These are phyloP conservation scores for Reinhardtius hippoglossoides DNA, from an alignment of 2,113 vertebrate genomes.

Conservation along the genomic window DNA sequence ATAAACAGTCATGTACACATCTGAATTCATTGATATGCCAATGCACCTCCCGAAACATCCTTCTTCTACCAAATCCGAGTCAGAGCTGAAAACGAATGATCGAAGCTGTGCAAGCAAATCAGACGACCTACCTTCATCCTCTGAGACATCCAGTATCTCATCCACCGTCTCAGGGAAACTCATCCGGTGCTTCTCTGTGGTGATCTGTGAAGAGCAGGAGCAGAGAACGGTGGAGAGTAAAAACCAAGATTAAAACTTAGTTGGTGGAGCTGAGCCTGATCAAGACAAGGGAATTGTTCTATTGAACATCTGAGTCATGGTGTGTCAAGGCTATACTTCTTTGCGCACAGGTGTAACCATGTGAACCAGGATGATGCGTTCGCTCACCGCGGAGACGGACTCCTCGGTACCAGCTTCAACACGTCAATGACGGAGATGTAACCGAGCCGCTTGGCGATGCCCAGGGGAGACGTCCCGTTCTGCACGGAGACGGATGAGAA, in stretches of 20 bases:
- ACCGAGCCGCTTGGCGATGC: slow-evolving; percentile 93
- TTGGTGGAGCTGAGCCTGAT: background rate
- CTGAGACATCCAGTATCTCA: slow-evolving; percentile 96
- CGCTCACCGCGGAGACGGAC: slow-evolving; percentile 85
- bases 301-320: slow-evolving; percentile 3
- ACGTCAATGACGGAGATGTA: slow-evolving; percentile 99
- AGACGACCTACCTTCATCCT: slow-evolving; percentile 92
- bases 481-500: slow-evolving; percentile 49
- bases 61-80: slow-evolving; percentile 24
- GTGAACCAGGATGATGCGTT: slow-evolving; percentile 17
- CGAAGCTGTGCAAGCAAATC: background rate
- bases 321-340: slow-evolving; percentile 15
- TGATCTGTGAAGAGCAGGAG: slow-evolving; percentile 72
- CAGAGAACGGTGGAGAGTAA: background rate
- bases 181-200: slow-evolving; percentile 93
- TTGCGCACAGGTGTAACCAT: slow-evolving; percentile 18
- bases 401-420: slow-evolving; percentile 94
- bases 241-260: too few species aligned
- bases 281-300: background rate
- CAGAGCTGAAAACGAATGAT: slow-evolving; percentile 44
- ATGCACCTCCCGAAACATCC: slow-evolving; percentile 32
- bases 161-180: slow-evolving; percentile 98
- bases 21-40: slow-evolving; percentile 17
- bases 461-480: slow-evolving; percentile 95
- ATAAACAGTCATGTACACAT: slow-evolving; percentile 22